Base-by-base conservation (phyloP, 2,797 vertebrate genomes). In the Poecilia gillii region DNA sequence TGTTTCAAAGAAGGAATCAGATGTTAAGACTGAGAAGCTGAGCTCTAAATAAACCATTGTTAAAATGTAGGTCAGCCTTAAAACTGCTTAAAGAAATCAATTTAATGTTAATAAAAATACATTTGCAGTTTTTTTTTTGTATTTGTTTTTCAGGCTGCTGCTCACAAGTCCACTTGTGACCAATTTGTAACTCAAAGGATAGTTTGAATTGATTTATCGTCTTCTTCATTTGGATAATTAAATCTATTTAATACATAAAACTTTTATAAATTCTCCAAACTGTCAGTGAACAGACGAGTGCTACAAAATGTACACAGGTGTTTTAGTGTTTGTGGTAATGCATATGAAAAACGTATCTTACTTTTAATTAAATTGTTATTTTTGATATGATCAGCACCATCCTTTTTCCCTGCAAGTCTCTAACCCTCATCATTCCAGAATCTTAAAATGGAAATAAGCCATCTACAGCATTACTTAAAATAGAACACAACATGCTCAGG, bases 51-150 rank as follows among this genome's bases (percentile, higher is more conserved):
- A 77, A 47, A 76, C 11, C 3, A 9, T 14, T 45, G 13, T 36
- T 4, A 76, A 49, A 43, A 75, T 49, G 11, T 46, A 70, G 36
- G 11, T 36, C 47, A 78, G 55, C 13, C n/a, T 75, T 25, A 64
- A 70, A 64, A 31, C 39, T 36, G 45, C 31, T 78, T n/a, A 6
- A 72, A 66, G 47, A 55, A 77, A 72, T 74, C 5, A 85, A 72
- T 33, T 80, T 14, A 57, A 25, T 28, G 55, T 55, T 71, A 75
- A 25, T 43, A 68, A 78, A 39, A 76, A 36, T 14, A 12, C 20
- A n/a, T 11, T 46, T 41, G 3, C 51, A 49, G 25, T 25, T 41
- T 46, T n/a, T 55, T 57, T 47, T 47, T 70, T 49, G 36, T 3
- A 20, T 68, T 68, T 39, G 7, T 36, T 64, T 36, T 64, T 64